Conservation (phyloP, 2,113 vertebrate genomes). For the Upupa epops region DNA sequence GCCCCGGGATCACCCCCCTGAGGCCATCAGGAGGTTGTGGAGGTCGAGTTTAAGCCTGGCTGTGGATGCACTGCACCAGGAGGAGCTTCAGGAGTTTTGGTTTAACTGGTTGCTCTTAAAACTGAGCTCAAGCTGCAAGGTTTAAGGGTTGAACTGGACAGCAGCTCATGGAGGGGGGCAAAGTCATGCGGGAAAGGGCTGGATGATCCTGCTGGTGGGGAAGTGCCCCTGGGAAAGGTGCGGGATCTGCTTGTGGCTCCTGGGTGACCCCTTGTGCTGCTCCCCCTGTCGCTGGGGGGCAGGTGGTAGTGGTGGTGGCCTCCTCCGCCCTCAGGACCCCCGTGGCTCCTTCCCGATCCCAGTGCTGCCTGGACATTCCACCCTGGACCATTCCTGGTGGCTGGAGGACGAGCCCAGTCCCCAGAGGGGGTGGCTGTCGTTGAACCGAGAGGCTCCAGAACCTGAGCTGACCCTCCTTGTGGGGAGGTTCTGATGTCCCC, state of each 20-base stretch:
- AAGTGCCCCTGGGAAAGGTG: too few species aligned
- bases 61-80: rapidly evolving
- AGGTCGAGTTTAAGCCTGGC: too few species aligned
- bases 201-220: neutral
- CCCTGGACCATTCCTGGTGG: neutral
- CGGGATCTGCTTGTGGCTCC: neutral
- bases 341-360: neutral
- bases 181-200: neutral
- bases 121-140: neutral
- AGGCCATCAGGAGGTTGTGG: too few species aligned
- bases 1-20: too few species aligned
- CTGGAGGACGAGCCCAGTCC: rapidly evolving
- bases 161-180: too few species aligned
- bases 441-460: neutral
- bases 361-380: rapidly evolving
- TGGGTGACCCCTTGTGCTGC: rapidly evolving
- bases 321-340: neutral
- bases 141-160: too few species aligned
- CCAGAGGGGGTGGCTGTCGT: neutral
- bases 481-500: neutral
- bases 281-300: neutral
- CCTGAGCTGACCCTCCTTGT: too few species aligned
- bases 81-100: neutral
- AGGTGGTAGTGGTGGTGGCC: too few species aligned
- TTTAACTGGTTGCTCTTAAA: neutral